These are phyloP conservation scores for Corythornis cristatus DNA, from an alignment of 2,113 vertebrate species.

Conservation along the genomic window DNA sequence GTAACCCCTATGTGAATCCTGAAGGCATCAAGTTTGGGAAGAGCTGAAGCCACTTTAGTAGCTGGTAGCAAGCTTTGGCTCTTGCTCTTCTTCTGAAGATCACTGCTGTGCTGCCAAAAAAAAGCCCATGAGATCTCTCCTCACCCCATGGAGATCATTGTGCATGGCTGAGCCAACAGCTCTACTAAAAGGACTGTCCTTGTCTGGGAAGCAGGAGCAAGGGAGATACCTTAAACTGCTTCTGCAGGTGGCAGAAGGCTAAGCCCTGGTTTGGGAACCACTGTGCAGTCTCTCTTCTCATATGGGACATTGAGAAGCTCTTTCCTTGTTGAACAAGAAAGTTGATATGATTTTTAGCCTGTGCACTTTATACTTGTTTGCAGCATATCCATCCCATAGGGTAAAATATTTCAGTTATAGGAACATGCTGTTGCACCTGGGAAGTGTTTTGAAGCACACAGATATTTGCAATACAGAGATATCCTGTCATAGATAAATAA, in stretches of 20 bases:
- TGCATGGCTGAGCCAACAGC: background rate
- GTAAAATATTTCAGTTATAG: background rate
- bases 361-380: background rate
- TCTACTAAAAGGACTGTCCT: background rate
- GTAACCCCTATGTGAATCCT: background rate
- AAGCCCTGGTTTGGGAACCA: background rate
- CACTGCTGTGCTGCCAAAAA: background rate
- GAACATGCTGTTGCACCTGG: background rate
- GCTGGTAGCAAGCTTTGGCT: background rate
- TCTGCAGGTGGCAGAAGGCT: background rate
- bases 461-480: background rate
- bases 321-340: background rate
- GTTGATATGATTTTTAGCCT: background rate
- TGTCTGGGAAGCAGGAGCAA: background rate
- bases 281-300: background rate
- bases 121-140: background rate
- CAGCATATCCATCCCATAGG: background rate
- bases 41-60: background rate
- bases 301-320: rapidly evolving
- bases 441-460: background rate
- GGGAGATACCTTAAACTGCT: background rate
- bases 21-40: background rate
- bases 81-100: background rate
- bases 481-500: background rate
- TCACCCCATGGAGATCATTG: background rate